Percentiles rank a stretch among this genome's conserved stretches.
These are phyloP conservation scores for Parnassius mnemosyne DNA, from an alignment of 2,888 invertebrate genomes.

Conservation along the genomic window DNA sequence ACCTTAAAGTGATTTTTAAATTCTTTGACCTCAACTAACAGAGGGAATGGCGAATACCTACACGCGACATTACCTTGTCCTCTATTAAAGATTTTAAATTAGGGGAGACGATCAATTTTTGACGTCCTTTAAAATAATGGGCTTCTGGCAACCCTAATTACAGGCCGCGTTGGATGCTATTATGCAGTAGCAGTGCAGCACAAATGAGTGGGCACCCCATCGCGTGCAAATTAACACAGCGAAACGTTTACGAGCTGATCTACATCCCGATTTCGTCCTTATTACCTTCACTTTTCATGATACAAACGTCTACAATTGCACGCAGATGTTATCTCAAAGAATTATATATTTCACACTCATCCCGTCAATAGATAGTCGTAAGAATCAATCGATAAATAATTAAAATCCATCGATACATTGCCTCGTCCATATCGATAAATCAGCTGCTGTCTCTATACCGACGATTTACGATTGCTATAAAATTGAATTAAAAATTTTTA, in stretches of 20 bases:
- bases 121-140: too few relatives aligned
- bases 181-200: conserved; percentile 19
- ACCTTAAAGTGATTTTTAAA: too few relatives aligned
- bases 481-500: conserved; percentile 19
- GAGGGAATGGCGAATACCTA: too few relatives aligned
- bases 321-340: neutral
- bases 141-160: too few relatives aligned
- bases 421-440: conserved; percentile 31
- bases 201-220: conserved; percentile 39
- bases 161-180: neutral
- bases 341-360: neutral
- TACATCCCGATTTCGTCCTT: conserved; percentile 2
- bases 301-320: neutral
- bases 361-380: conserved; percentile 24
- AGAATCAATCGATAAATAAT: conserved; percentile 42
- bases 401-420: conserved; percentile 51
- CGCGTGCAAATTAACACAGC: conserved; percentile 47
- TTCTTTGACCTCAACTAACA: too few relatives aligned
- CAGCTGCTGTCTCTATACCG: conserved; percentile 34
- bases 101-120: too few relatives aligned
- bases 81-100: too few relatives aligned
- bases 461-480: conserved; percentile 26
- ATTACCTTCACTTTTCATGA: neutral
- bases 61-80: too few relatives aligned
- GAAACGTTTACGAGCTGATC: neutral